A percentile compares a stretch with the other conserved stretches of the same genome.
These are phyloP conservation scores for Todus mexicanus DNA, from an alignment of 2,797 vertebrate species.

Conservation along the genomic window DNA sequence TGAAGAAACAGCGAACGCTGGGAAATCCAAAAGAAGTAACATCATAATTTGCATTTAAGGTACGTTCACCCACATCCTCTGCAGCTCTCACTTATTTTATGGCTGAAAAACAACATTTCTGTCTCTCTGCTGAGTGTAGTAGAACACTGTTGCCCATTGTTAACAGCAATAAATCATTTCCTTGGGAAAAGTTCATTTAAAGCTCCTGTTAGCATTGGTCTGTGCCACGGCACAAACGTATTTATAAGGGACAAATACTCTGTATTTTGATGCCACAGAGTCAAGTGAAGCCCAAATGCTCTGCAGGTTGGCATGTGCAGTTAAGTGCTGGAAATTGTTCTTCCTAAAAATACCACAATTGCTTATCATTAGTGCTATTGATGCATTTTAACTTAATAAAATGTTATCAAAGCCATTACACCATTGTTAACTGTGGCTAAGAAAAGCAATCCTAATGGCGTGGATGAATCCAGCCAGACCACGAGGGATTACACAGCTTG, in stretches of 20 bases:
- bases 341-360: conserved; percentile 41
- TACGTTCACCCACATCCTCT: not conserved
- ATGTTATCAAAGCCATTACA: conserved; percentile 30
- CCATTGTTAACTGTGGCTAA: conserved; percentile 43
- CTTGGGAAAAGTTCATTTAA: not conserved
- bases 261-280: not conserved
- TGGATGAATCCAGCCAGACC: conserved; percentile 25
- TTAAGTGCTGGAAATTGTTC: conserved; percentile 4
- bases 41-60: not conserved
- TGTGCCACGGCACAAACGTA: not conserved
- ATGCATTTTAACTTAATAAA: conserved; percentile 59
- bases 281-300: not conserved
- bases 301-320: not conserved
- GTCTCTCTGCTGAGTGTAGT: not conserved
- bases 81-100: not conserved
- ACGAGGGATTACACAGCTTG: not conserved
- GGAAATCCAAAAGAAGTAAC: not conserved
- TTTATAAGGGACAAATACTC: not conserved
- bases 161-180: not conserved
- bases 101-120: not conserved
- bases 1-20: not conserved
- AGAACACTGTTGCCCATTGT: not conserved
- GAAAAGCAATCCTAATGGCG: conserved; percentile 44
- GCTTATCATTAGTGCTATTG: conserved; percentile 23
- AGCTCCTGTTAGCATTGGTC: not conserved